phyloP scores from a whole-genome alignment of 1,140 invertebrate species.

The Alviniconcha marisindica region DNA sequence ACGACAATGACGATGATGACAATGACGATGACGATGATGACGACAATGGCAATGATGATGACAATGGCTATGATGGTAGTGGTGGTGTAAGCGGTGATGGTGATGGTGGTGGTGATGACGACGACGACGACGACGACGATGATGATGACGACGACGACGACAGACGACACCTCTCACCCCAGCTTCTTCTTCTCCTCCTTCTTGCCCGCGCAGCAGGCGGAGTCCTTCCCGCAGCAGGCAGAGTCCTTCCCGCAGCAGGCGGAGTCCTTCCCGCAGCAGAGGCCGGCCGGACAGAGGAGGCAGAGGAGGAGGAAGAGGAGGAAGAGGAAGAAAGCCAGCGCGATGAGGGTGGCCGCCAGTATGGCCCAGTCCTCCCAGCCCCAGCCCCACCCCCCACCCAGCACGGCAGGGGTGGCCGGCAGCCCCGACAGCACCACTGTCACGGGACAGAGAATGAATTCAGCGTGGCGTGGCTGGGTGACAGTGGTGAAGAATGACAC shows the following conservation, averaged over 20 bases:
- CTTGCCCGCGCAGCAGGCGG: neutral
- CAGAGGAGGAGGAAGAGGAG: conserved; percentile 43
- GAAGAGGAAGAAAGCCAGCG: conserved; percentile 40
- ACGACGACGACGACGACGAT: neutral
- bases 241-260: conserved; percentile 23
- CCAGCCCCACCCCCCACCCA: conserved; percentile 3
- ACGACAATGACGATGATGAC: no score
- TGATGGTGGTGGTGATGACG: neutral
- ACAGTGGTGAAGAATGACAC: neutral
- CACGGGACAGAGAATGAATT: neutral
- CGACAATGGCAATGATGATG: neutral
- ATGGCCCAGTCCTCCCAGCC: conserved; percentile 32
- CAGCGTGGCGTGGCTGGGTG: neutral
- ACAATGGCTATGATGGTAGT: neutral
- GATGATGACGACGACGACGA: neutral
- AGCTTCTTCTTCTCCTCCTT: neutral
- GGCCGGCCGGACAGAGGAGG: conserved; percentile 23
- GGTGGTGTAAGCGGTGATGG: neutral
- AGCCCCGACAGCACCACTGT: neutral
- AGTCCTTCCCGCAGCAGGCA: conserved; percentile 17
- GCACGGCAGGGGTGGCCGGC: neutral
- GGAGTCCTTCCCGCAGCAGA: conserved; percentile 27
- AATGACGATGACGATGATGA: no score
- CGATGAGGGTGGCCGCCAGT: conserved; percentile 30
- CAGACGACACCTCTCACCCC: neutral